These are phyloP conservation scores for Leucosticte australis DNA, from an alignment of 2,113 vertebrate genomes.

Conservation along the genomic window DNA sequence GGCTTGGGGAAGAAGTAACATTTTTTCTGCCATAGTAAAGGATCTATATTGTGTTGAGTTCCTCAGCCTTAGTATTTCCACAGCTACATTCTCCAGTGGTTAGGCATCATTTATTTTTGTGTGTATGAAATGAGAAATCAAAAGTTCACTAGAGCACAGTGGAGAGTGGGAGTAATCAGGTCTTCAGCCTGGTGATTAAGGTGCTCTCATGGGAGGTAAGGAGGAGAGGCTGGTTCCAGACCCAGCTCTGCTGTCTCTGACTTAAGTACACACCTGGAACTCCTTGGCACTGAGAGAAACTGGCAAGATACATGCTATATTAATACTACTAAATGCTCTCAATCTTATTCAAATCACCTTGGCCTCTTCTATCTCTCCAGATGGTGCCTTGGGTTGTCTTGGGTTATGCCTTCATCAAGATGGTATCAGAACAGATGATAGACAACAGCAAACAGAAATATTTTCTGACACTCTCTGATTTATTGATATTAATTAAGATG, in stretches of 20 bases:
- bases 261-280: background rate
- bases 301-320: fast-evolving
- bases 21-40: background rate
- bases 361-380: background rate
- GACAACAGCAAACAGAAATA: background rate
- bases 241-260: background rate
- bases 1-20: background rate
- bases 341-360: background rate
- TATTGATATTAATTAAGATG: background rate
- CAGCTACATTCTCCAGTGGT: background rate
- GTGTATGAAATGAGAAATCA: background rate
- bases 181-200: background rate
- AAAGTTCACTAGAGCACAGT: background rate
- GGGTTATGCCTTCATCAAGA: background rate
- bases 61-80: background rate
- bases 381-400: background rate
- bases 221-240: background rate
- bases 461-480: background rate
- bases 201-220: background rate
- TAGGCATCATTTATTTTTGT: background rate
- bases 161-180: background rate
- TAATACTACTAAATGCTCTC: background rate
- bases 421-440: background rate
- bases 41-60: background rate
- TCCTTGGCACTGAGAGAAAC: background rate